Evolutionary conservation across 1,140 invertebrate genomes (phyloP).

Genomic region (Kradibia gibbosae): DNA sequence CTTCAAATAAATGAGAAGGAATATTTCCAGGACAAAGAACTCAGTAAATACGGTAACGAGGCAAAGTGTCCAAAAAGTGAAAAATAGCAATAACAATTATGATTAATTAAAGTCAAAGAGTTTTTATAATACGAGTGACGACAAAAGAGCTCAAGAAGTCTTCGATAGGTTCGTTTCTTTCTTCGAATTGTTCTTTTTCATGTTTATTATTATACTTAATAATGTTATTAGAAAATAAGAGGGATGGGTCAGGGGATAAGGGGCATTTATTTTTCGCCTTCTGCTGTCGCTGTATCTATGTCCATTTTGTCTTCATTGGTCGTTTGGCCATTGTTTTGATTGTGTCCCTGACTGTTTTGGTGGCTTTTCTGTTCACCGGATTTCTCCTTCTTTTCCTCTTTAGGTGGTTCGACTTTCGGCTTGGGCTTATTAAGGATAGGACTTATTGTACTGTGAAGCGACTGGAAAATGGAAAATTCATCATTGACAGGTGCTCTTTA

Average conservation of each 20-base stretch:
- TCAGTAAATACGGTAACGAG: neutral
- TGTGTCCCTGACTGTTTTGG: conserved; percentile 59
- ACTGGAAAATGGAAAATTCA: conserved; percentile 65
- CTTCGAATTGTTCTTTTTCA: conserved; percentile 31
- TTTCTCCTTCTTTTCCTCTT: conserved; percentile 60
- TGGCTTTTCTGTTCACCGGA: conserved; percentile 60
- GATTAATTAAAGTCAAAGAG: conserved; percentile 49
- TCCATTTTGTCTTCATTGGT: conserved; percentile 74
- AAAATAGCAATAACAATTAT: conserved; percentile 3
- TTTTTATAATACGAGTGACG: conserved; percentile 54
- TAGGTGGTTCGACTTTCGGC: conserved; percentile 78
- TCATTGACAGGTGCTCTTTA: too few relatives aligned
- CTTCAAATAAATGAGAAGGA: neutral
- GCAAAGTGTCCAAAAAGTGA: neutral
- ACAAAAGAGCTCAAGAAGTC: conserved; percentile 37
- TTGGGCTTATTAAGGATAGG: conserved; percentile 90
- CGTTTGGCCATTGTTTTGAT: conserved; percentile 72
- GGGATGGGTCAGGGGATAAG: neutral
- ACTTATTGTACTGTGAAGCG: conserved; percentile 79
- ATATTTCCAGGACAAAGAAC: neutral
- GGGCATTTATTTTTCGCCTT: conserved; percentile 33
- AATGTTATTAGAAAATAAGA: conserved; percentile 43
- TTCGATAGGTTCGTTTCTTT: conserved; percentile 36
- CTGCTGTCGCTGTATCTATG: conserved; percentile 62
- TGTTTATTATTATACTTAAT: conserved; percentile 32